These are phyloP conservation scores for Drosophila tanythrix DNA, from an alignment of 2,888 invertebrate genomes.

Conservation along the genomic window DNA sequence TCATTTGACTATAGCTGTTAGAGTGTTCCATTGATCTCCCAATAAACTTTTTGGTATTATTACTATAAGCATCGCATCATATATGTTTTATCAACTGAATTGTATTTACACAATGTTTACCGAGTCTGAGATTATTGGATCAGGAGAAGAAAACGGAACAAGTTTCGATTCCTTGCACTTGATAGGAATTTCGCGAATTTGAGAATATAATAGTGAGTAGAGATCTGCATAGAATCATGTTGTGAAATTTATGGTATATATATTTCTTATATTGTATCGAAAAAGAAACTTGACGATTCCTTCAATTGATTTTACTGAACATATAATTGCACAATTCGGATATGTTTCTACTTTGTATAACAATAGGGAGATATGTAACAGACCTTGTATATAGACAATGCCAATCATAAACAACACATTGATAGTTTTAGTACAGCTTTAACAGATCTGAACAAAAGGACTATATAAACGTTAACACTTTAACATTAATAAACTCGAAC, in stretches of 20 bases:
- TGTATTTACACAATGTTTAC: conserved; percentile 19
- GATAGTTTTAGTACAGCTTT: conserved; percentile 21
- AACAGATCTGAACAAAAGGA: conserved; percentile 15
- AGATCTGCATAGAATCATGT: neutral
- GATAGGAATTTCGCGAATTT: neutral
- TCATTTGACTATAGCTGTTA: conserved; percentile 31
- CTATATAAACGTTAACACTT: conserved; percentile 18
- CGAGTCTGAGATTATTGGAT: conserved; percentile 3
- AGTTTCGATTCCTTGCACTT: neutral
- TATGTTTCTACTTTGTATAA: conserved; percentile 55
- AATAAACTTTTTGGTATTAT: conserved; percentile 11
- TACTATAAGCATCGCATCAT: conserved; percentile 8
- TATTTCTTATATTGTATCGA: conserved; percentile 5
- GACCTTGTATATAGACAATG: conserved; percentile 18
- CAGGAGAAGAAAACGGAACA: conserved; percentile 1
- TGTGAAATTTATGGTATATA: neutral
- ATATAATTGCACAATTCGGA: conserved; percentile 39
- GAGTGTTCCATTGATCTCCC: conserved; percentile 12
- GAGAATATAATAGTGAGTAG: neutral
- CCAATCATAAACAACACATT: conserved; percentile 12
- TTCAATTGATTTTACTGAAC: conserved; percentile 1
- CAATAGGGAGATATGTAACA: conserved; percentile 43
- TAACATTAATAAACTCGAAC: conserved; percentile 32
- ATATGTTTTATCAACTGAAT: conserved; percentile 10
- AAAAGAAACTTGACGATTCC: conserved; percentile 5